Base-by-base conservation (phyloP, 2,113 vertebrate genomes). In the Ceyx cyanopectus region DNA sequence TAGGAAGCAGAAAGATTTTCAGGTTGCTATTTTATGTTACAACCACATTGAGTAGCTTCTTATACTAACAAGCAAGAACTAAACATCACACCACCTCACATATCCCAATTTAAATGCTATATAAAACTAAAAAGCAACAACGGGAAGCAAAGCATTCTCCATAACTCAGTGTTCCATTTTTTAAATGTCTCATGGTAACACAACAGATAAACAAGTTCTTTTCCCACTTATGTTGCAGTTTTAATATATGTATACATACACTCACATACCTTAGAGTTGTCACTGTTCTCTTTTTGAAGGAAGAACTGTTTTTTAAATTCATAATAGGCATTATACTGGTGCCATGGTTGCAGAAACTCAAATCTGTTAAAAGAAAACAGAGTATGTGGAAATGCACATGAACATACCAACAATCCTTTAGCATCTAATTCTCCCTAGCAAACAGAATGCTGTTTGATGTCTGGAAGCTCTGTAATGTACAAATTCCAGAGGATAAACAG, bases 261-360 rank as follows among this genome's bases (percentile, higher is more conserved):
- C 10, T 56, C 13, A 34, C 4, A 53, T 95, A 98, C 98, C 98
- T 98, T 97, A 37, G 93, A 27, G 29, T 84, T 84, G 32, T 96
- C 92, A 10, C 87, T n/a, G 8, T 97, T 98, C 97, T 99, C 99
- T 94, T 98, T 99, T 94, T 99, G 99, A 97, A 99, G 98, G 97
- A 99, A 99, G 97, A 99, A 99, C 89, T 99, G 98, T 97, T 99
- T 99, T 97, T 99, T 99, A 95, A 99, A 99, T 97, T 99, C 99
- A 8, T 99, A 99, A 94, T 99, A 99, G 54, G 98, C 97, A 89
- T 99, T 99, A 96, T 98, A 99, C 93, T 99, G 99, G 95, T 99
- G 97, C 99, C 99, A 99, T 0, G 99, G 98, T 94, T 99, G 99
- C 58, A 99, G 97, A 95, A 99, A 99, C 70, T 99, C 99, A 97